Percentiles rank a stretch among this genome's conserved stretches.
These are phyloP conservation scores for Phalacrocorax carbo DNA, from an alignment of 2,113 vertebrate genomes.

Conservation along the genomic window DNA sequence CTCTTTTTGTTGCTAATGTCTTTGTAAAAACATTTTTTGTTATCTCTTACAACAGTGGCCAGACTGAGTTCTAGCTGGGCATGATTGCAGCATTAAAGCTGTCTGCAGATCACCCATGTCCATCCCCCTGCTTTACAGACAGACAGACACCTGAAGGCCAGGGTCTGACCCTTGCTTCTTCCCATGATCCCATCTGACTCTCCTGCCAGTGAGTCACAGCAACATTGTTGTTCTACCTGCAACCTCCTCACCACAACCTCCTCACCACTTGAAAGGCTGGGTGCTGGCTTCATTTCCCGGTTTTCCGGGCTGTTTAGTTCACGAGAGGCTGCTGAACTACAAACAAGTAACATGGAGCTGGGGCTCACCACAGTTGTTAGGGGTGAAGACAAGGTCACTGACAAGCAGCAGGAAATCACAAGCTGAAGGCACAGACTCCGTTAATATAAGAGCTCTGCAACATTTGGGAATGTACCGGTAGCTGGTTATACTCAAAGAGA, in stretches of 20 bases:
- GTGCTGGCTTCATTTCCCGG: not conserved
- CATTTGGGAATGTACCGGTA: not conserved
- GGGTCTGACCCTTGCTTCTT: not conserved
- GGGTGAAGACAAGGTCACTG: not conserved
- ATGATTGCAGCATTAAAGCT: not conserved
- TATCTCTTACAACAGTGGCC: too few species aligned
- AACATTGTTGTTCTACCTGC: not conserved
- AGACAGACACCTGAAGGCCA: not conserved
- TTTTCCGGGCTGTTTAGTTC: not conserved
- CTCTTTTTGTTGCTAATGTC: too few species aligned
- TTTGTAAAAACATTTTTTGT: too few species aligned
- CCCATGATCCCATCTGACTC: rapidly evolving
- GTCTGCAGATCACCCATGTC: not conserved
- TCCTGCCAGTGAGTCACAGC: not conserved
- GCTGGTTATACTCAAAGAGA: not conserved
- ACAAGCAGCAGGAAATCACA: not conserved
- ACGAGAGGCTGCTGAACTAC: not conserved
- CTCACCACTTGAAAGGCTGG: not conserved
- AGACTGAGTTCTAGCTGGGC: too few species aligned
- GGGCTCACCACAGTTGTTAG: not conserved
- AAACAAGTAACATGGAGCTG: not conserved
- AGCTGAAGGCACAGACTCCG: not conserved
- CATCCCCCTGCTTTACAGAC: not conserved
- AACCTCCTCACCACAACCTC: not conserved
- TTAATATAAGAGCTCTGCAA: not conserved